Evolutionary conservation across 2,797 vertebrate genomes (phyloP).

Genomic region (Triplophysa yarkandensis): DNA sequence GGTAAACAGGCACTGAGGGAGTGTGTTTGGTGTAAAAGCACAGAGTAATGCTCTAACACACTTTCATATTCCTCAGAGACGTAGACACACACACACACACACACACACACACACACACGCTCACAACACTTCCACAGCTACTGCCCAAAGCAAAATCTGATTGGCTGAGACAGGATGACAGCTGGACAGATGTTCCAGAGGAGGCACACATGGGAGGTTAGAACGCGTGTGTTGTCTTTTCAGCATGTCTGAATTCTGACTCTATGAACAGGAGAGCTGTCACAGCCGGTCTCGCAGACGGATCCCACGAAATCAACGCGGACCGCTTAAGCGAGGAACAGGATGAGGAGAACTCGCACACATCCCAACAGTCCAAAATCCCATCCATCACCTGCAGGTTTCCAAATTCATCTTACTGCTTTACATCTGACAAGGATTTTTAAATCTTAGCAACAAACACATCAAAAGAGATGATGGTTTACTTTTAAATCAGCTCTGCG

Average conservation of each 20-base stretch:
- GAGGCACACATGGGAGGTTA: slow-evolving; percentile 75
- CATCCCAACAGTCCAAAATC: slow-evolving; percentile 20
- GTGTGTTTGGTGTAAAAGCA: slow-evolving; percentile 13
- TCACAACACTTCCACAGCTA: slow-evolving; percentile 72
- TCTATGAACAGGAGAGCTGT: slow-evolving; percentile 75
- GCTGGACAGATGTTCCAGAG: slow-evolving; percentile 83
- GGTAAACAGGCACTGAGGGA: slow-evolving; percentile 42
- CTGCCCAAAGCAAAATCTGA: slow-evolving; percentile 74
- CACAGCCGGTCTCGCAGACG: slow-evolving; percentile 58
- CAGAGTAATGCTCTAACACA: slow-evolving; percentile 62
- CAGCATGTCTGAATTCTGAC: slow-evolving; percentile 72
- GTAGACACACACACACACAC: slow-evolving; percentile 59
- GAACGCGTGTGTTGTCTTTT: slow-evolving; percentile 63
- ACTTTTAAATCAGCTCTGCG: slow-evolving; percentile 3
- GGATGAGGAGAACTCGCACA: slow-evolving; percentile 58
- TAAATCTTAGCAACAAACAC: background rate
- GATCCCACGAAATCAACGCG: slow-evolving; percentile 56
- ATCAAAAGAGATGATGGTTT: slow-evolving; percentile 5
- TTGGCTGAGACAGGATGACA: slow-evolving; percentile 77
- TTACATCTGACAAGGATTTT: background rate
- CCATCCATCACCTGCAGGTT: slow-evolving; percentile 1
- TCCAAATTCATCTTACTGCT: background rate
- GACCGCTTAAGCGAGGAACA: slow-evolving; percentile 62
- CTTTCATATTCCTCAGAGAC: slow-evolving; percentile 70
- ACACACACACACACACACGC: slow-evolving; percentile 43